Evolutionary conservation across 2,888 invertebrate genomes (phyloP), one percentile per base, ranked within the genome.

Genomic region (Conistra vaccinii): DNA sequence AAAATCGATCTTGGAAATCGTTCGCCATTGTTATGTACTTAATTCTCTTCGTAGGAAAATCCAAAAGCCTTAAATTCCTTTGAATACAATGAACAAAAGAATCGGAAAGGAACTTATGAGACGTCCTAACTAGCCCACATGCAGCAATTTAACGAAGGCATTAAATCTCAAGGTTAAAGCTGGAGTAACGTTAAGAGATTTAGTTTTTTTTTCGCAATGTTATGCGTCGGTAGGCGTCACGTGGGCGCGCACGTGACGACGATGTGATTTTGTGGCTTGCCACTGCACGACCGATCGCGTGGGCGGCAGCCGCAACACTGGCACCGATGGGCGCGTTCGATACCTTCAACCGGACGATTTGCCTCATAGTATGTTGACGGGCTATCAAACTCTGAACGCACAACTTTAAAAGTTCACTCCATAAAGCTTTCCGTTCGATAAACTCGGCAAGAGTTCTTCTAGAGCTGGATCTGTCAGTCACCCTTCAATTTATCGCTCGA

Each of bases 161-260:
- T 95, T 95, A 94, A 94, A 93, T 93, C 92, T 94, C 95, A 96
- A 96, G 96, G 96, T 94, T 95, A 90, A 87, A 90, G 90, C 92
- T 90, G 91, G 90, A 95, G 93, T 94, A 91, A 92, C 90, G 92
- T 92, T 91, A 88, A 89, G 91, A 93, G 93, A 93, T 95, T 94
- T 92, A 90, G 90, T 93, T 95, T 95, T 94, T 96, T 96, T 96
- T 96, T 96, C 94, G 96, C 96, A 96, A 96, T 92, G 93, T 93
- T 94, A 90, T 94, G 93, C 88, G 91, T 89, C 87, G 91, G 96
- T 95, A 93, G 96, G 95, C 93, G 95, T 93, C 90, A 91, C 89
- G 96, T 96, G 96, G 96, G 96, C 94, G 95, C 92, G 94, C 95
- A 95, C 95, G 95, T 95, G 96, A 95, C 91, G 90, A 87, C 88